These are phyloP conservation scores for Allolobophora icterica DNA, from an alignment of 2,888 invertebrate genomes.

Conservation along the genomic window DNA sequence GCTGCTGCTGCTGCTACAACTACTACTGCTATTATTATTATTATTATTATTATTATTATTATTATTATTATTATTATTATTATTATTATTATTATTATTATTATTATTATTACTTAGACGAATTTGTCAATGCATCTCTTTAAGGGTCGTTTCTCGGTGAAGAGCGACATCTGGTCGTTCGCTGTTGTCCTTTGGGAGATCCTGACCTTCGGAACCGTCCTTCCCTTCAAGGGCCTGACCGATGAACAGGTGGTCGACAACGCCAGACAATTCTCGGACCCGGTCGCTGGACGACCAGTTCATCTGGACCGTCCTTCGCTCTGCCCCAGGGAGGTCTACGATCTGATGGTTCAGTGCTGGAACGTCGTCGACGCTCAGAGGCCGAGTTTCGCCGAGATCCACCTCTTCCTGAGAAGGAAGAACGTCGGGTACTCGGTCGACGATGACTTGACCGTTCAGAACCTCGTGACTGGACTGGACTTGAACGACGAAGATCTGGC, in stretches of 20 bases:
- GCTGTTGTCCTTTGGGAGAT: neutral
- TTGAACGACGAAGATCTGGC: neutral
- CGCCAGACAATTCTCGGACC: neutral
- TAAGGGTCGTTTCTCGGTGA: neutral
- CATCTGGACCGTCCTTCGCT: neutral
- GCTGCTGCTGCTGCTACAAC: too few species aligned
- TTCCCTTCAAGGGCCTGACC: neutral
- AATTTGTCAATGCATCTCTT: neutral
- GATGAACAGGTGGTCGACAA: slow-evolving; percentile 13
- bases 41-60: too few species aligned
- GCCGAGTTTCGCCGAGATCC: slow-evolving; percentile 23
- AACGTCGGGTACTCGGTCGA: slow-evolving; percentile 19
- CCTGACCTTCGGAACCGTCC: neutral
- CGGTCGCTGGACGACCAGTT: neutral
- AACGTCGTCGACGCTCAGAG: neutral
- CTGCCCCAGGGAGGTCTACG: slow-evolving; percentile 5
- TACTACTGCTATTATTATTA: too few species aligned
- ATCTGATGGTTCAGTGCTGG: slow-evolving; percentile 28
- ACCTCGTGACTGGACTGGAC: neutral
- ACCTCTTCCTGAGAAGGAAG: neutral
- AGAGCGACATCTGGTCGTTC: slow-evolving; percentile 22
- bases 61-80: too few species aligned
- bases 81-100: too few species aligned
- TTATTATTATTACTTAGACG: neutral
- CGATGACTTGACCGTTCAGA: neutral